phyloP scores from a whole-genome alignment of 2,888 invertebrate species.

The Thymelicus lineola region DNA sequence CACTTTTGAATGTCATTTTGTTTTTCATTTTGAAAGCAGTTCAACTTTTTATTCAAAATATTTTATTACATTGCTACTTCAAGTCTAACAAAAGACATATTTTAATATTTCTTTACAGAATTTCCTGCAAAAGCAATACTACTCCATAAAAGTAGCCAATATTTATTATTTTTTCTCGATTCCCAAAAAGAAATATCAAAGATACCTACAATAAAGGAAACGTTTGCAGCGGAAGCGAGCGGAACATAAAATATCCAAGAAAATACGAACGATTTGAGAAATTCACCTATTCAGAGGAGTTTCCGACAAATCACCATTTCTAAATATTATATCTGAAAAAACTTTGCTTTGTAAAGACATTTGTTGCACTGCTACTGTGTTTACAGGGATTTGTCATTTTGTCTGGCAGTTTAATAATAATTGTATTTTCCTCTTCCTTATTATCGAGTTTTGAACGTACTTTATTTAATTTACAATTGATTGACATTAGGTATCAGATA shows the following conservation, averaged over 20 bases:
- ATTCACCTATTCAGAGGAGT: constrained; percentile 28
- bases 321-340: constrained; percentile 27
- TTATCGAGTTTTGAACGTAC: too few relatives aligned
- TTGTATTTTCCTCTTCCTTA: too few relatives aligned
- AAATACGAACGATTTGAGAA: constrained; percentile 35
- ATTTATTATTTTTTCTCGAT: constrained; percentile 2
- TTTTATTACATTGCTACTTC: too few relatives aligned
- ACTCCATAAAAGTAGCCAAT: background rate
- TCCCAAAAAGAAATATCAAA: constrained; percentile 20
- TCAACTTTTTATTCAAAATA: too few relatives aligned
- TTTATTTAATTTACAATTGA: too few relatives aligned
- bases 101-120: background rate
- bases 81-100: too few relatives aligned
- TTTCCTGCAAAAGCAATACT: background rate
- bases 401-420: background rate
- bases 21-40: too few relatives aligned
- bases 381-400: background rate
- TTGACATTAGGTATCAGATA: background rate
- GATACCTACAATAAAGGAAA: constrained; percentile 7
- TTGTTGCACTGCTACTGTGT: background rate
- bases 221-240: constrained; percentile 18
- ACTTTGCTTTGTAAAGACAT: constrained; percentile 22
- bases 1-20: too few relatives aligned
- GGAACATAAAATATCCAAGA: constrained; percentile 28
- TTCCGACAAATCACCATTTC: constrained; percentile 26